Evolutionary conservation across 2,113 vertebrate genomes (phyloP).

Genomic region (Amphiprion ocellaris): DNA sequence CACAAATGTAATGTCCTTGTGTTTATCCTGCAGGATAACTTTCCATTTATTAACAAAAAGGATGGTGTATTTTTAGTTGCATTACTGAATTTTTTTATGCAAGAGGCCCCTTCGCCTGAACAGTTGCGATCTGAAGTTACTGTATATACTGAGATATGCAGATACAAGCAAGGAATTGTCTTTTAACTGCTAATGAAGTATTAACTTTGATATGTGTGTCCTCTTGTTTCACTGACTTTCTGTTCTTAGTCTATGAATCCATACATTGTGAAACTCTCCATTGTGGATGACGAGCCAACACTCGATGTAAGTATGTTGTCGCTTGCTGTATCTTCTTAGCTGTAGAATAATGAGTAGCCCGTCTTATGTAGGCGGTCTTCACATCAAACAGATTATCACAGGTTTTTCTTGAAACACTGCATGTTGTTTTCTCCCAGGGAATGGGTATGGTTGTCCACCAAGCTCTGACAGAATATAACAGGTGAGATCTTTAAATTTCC

Average conservation of each 20-base stretch:
- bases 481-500: constrained; percentile 80
- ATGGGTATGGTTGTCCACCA: constrained; percentile 98
- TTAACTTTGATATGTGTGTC: neutral
- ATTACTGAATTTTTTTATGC: too few species aligned
- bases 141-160: neutral
- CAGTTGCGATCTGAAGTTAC: too few species aligned
- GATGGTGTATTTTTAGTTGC: too few species aligned
- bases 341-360: constrained; percentile 2
- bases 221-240: neutral
- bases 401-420: neutral
- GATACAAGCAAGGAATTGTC: too few species aligned
- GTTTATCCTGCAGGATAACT: neutral
- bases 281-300: constrained; percentile 96
- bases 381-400: constrained; percentile 18
- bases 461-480: constrained; percentile 96
- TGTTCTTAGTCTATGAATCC: constrained; percentile 94
- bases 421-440: constrained; percentile 85
- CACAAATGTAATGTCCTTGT: too few species aligned
- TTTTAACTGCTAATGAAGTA: too few species aligned
- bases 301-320: constrained; percentile 91
- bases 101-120: too few species aligned
- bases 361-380: neutral
- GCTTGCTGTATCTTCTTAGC: neutral
- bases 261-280: constrained; percentile 98
- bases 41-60: too few species aligned